Evolutionary conservation across 2,113 vertebrate species (phyloP).

Genomic region (Tonatia bakeri): DNA sequence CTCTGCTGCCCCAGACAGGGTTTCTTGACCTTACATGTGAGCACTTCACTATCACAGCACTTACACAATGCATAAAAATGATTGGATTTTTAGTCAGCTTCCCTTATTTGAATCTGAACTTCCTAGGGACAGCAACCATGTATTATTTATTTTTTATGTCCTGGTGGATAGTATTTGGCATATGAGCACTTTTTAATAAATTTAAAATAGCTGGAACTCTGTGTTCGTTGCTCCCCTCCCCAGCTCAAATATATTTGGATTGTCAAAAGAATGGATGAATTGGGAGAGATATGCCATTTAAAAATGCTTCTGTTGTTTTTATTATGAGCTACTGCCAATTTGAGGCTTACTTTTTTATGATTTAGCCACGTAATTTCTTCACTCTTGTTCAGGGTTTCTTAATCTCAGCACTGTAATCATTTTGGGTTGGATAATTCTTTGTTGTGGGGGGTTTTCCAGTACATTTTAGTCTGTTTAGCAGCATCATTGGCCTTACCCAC

Average conservation of each 20-base stretch:
- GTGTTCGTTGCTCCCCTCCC: background rate
- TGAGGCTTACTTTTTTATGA: background rate
- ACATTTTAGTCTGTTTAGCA: background rate
- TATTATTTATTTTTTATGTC: constrained; percentile 43
- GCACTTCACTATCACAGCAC: background rate
- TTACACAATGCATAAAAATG: constrained; percentile 4
- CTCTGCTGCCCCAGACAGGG: background rate
- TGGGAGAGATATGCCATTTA: background rate
- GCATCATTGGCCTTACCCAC: background rate
- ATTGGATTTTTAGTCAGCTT: background rate
- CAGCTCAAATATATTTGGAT: background rate
- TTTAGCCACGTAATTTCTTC: background rate
- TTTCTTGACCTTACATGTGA: background rate
- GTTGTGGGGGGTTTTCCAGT: background rate
- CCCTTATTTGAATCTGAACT: background rate
- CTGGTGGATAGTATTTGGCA: background rate
- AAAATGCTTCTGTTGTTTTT: background rate
- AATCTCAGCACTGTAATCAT: background rate
- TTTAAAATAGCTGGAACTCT: constrained; percentile 11
- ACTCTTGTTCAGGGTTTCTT: background rate
- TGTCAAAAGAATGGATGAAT: background rate
- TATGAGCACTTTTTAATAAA: background rate
- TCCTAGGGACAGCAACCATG: background rate
- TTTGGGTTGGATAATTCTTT: background rate
- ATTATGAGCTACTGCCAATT: background rate